These are phyloP conservation scores for Dipodomys spectabilis DNA, from an alignment of 2,113 vertebrate genomes.

Conservation along the genomic window DNA sequence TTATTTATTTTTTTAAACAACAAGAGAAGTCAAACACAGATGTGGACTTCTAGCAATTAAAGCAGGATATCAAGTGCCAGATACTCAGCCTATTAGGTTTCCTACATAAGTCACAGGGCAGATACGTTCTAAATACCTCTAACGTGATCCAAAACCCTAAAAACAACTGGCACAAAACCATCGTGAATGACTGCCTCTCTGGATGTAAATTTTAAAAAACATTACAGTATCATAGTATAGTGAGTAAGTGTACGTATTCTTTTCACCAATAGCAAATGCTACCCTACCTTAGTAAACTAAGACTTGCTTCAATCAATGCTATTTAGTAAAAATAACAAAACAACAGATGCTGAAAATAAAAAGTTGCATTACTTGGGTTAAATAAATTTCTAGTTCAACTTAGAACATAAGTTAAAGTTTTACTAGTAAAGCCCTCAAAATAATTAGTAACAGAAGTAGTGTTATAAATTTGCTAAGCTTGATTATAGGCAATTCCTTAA, in stretches of 20 bases:
- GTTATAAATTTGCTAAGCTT: no score
- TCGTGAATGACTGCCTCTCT: slow-evolving; percentile 80
- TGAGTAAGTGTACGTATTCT: slow-evolving; percentile 81
- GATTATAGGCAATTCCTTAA: no score
- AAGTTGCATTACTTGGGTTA: slow-evolving; percentile 83
- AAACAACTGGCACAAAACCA: slow-evolving; percentile 85
- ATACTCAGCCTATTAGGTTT: slow-evolving; percentile 86
- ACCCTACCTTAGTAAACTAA: slow-evolving; percentile 86
- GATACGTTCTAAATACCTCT: slow-evolving; percentile 82
- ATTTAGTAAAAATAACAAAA: slow-evolving; percentile 84
- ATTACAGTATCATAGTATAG: slow-evolving; percentile 77
- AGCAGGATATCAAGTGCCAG: slow-evolving; percentile 90
- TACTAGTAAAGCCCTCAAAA: slow-evolving; percentile 82
- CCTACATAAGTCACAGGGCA: slow-evolving; percentile 85
- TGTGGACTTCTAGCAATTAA: slow-evolving; percentile 88
- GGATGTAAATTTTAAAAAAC: slow-evolving; percentile 82
- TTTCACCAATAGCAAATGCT: slow-evolving; percentile 86
- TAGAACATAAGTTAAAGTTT: slow-evolving; percentile 70
- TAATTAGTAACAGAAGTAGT: slow-evolving; percentile 82
- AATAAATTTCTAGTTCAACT: slow-evolving; percentile 75
- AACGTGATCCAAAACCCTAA: slow-evolving; percentile 84
- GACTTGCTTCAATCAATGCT: slow-evolving; percentile 87
- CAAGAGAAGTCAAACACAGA: slow-evolving; percentile 88
- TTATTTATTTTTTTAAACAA: slow-evolving; percentile 86
- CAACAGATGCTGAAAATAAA: slow-evolving; percentile 78